Evolutionary conservation across 2,113 vertebrate species (phyloP), one percentile per base, ranked within the genome.

Genomic region (Hippocampus mohnikei): DNA sequence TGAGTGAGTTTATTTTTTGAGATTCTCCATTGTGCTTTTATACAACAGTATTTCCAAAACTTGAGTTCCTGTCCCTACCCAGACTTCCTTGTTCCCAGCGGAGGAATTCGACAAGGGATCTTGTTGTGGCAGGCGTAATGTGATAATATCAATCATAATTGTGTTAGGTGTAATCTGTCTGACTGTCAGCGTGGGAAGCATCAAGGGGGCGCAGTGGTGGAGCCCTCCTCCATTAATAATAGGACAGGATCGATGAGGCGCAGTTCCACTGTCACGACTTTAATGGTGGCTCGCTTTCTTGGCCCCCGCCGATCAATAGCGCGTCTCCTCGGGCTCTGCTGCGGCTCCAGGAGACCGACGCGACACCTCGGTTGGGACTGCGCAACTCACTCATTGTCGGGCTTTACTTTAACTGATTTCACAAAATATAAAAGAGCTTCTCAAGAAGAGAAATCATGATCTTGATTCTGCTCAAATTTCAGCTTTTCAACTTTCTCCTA

Each of bases 141-240:
- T 94, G 94, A 95, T 95, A 93, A 93, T 92, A 94, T 95, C 94
- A 92, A 91, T 94, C 92, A 93, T 95, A 95, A 96, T 95, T 93
- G 94, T 92, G 94, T 95, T 95, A 95, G 94, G 93, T 92, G 93
- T 94, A 93, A 96, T 94, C 93, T 92, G 94, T 94, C 73, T 92
- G 92, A 93, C 93, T 95, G 92, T 94, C 96, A 96, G 92, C 88
- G 91, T 92, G 93, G 87, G 86, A 90, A 79, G 91, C 93, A 90
- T 92, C 94, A 93, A 95, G 91, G 85, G 86, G 88, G 88, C 87
- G 7, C 18, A 90, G 92, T 86, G 85, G 88, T 86, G 88, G 84
- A 88, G 92, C 93, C 87, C 81, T 83, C 93, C 92, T 93, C 93
- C 89, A 93, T 95, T 95, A 94, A 94, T 95, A 95, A 95, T 94